Evolutionary conservation across 2,797 vertebrate species (phyloP).

Genomic region (Zenarchopterus dispar): DNA sequence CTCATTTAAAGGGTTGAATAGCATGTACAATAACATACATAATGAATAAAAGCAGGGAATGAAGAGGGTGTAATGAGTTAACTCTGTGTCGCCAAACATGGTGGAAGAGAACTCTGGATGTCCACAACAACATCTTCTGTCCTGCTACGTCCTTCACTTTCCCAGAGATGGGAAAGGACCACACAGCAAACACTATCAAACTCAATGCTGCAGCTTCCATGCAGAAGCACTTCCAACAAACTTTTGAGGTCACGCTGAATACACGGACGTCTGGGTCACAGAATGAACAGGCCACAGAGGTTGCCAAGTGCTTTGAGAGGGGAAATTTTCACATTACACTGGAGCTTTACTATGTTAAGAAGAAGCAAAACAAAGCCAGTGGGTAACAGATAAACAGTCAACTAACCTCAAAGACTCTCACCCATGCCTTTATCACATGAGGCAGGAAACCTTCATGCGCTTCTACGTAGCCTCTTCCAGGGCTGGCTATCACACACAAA

Average conservation of each 20-base stretch:
- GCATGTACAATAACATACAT: neutral
- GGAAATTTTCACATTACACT: neutral
- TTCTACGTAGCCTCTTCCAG: neutral
- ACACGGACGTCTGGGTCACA: conserved; percentile 12
- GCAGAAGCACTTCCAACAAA: neutral
- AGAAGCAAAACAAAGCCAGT: neutral
- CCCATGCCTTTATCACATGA: conserved; percentile 35
- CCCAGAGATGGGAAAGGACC: conserved; percentile 3
- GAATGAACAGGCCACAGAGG: neutral
- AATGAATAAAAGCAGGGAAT: conserved; percentile 5
- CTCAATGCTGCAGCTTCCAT: neutral
- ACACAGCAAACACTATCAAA: neutral
- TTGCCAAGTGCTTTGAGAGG: neutral
- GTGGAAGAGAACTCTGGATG: conserved; percentile 42
- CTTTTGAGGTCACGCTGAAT: neutral
- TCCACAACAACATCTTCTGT: conserved; percentile 39
- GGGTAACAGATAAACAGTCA: neutral
- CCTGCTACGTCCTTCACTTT: conserved; percentile 20
- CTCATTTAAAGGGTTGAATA: too few species aligned
- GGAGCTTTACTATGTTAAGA: neutral
- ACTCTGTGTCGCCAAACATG: conserved; percentile 32
- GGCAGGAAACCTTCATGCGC: conserved; percentile 9
- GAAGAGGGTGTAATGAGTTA: conserved; percentile 8
- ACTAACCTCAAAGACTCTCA: neutral
- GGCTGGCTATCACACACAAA: neutral